Percentiles rank a stretch among this genome's conserved stretches.
Conservation (phyloP, 2,888 invertebrate genomes). For the Altica lythri region DNA sequence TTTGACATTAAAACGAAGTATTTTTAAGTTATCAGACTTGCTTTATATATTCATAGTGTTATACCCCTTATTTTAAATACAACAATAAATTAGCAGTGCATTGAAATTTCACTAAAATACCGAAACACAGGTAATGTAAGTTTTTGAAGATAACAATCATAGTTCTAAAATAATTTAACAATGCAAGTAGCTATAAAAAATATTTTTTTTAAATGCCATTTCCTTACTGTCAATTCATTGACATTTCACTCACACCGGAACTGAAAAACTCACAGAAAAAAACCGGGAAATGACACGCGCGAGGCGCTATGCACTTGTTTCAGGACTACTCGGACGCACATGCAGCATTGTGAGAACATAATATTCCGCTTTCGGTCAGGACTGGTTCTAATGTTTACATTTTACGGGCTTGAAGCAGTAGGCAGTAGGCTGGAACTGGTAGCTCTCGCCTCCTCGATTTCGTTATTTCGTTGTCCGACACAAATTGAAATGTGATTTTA, state of each 20-base stretch:
- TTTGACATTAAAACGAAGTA: too few species aligned
- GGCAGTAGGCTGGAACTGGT: constrained; percentile 7
- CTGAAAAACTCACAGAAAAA: constrained; percentile 8
- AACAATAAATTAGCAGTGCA: too few species aligned
- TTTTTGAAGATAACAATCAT: too few species aligned
- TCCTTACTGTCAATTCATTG: background rate
- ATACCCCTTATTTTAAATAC: too few species aligned
- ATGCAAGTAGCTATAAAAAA: too few species aligned
- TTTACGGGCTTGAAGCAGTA: constrained; percentile 20
- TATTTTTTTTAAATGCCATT: too few species aligned
- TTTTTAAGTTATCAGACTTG: too few species aligned
- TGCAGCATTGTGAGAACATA: too few species aligned
- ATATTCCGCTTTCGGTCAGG: constrained; percentile 23
- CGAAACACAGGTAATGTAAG: too few species aligned
- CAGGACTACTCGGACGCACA: constrained; percentile 15
- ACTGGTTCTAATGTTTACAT: constrained; percentile 31
- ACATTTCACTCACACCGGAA: constrained; percentile 1
- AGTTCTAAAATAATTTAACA: too few species aligned
- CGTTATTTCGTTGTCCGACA: constrained; percentile 4
- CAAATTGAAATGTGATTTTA: constrained; percentile 16
- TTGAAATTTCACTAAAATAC: too few species aligned
- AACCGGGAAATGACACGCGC: constrained; percentile 7
- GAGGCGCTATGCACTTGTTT: constrained; percentile 20
- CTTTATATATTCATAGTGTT: too few species aligned
- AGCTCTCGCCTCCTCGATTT: constrained; percentile 9